phyloP scores from a whole-genome alignment of 2,113 vertebrate genomes.

The Ceyx melanurus region DNA sequence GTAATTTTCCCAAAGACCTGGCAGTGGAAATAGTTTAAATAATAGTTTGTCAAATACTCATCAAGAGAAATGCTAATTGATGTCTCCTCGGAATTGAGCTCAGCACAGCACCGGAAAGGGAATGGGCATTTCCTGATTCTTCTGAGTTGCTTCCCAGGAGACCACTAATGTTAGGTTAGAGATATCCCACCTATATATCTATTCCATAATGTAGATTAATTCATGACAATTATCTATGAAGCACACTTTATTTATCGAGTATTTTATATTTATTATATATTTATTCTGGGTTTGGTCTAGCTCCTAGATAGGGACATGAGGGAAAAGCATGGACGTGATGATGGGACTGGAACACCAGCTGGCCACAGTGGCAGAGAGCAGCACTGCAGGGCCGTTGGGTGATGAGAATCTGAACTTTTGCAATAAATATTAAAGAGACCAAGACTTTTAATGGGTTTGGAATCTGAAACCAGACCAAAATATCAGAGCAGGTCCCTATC shows the following conservation, averaged over 20 bases:
- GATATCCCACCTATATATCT: not conserved
- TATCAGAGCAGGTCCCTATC: not conserved
- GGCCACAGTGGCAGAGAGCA: not conserved
- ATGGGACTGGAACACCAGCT: not conserved
- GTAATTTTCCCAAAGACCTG: conserved; percentile 72
- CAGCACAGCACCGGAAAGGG: not conserved
- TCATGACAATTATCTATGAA: not conserved
- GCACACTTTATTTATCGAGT: not conserved
- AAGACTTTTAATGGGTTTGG: conserved; percentile 10
- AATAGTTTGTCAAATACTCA: conserved; percentile 72
- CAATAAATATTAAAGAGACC: conserved; percentile 20
- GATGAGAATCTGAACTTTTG: conserved; percentile 6
- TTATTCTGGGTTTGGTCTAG: not conserved
- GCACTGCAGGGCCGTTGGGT: not conserved
- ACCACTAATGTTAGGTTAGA: not conserved
- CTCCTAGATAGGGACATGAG: not conserved
- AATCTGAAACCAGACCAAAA: conserved; percentile 34
- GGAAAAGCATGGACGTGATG: not conserved
- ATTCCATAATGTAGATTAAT: not conserved
- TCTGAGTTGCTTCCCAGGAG: not conserved
- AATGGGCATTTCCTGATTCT: conserved; percentile 5
- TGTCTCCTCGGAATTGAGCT: conserved; percentile 31
- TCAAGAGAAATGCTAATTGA: conserved; percentile 69
- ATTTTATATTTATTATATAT: not conserved
- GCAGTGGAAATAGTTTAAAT: conserved; percentile 72